phyloP scores from a whole-genome alignment of 2,797 vertebrate species.

The Enteromius argenteus region DNA sequence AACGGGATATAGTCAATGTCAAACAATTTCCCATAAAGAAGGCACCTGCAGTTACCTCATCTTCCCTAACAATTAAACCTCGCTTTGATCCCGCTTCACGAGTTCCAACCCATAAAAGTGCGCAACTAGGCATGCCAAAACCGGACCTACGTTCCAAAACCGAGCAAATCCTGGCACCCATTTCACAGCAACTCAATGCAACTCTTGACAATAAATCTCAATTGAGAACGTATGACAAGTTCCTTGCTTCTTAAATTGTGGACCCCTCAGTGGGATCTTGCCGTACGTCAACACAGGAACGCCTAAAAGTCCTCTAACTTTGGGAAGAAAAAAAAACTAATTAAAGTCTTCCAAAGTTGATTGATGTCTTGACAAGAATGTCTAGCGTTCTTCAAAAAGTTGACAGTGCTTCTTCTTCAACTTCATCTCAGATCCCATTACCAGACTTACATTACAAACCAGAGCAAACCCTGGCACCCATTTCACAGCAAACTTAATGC shows the following conservation, averaged over 20 bases:
- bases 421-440: conserved; percentile 23
- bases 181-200: conserved; percentile 30
- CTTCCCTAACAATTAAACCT: conserved; percentile 61
- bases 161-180: conserved; percentile 25
- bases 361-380: background rate
- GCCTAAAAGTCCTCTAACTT: background rate
- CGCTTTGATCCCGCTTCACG: conserved; percentile 68
- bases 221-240: background rate
- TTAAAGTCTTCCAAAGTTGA: background rate
- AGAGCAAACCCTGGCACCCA: conserved; percentile 12
- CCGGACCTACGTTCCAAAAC: conserved; percentile 3
- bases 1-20: conserved; percentile 59
- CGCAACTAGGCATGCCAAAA: conserved; percentile 52
- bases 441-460: background rate
- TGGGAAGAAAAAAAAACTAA: background rate
- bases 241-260: conserved; percentile 23
- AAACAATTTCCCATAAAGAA: conserved; percentile 61
- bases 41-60: conserved; percentile 73
- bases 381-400: background rate
- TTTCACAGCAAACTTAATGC: conserved; percentile 32
- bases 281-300: background rate
- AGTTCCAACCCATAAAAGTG: conserved; percentile 50
- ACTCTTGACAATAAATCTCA: conserved; percentile 37
- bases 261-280: background rate
- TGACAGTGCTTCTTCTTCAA: background rate